phyloP scores from a whole-genome alignment of 2,113 vertebrate genomes.

The Colinus virginianus region DNA sequence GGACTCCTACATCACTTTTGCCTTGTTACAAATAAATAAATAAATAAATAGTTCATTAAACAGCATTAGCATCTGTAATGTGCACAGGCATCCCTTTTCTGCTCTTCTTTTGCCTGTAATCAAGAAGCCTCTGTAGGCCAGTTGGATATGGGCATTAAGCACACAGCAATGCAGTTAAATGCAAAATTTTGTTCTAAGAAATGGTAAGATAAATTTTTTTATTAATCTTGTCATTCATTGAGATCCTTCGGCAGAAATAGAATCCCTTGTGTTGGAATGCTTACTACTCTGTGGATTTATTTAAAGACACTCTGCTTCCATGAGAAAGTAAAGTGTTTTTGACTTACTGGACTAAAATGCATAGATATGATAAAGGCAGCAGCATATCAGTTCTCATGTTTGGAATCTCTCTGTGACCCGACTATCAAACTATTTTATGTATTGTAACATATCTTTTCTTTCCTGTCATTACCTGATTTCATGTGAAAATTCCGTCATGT shows the following conservation, averaged over 20 bases:
- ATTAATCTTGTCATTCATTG: not conserved
- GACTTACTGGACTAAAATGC: not conserved
- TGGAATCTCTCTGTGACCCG: slow-evolving; percentile 28
- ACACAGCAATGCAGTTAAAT: not conserved
- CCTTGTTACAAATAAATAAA: not conserved
- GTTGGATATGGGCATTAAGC: not conserved
- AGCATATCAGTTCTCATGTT: not conserved
- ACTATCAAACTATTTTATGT: slow-evolving; percentile 4
- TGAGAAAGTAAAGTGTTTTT: not conserved
- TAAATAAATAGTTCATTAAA: not conserved
- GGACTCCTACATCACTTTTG: not conserved
- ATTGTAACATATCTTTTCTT: slow-evolving; percentile 60
- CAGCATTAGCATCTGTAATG: slow-evolving; percentile 7
- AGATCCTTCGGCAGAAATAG: not conserved
- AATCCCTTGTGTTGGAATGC: not conserved
- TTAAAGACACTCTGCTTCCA: not conserved
- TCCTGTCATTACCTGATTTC: slow-evolving; percentile 72
- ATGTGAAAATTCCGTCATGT: slow-evolving; percentile 66
- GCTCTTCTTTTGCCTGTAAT: not conserved
- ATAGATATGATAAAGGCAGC: not conserved
- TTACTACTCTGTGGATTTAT: not conserved
- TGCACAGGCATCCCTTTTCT: not conserved
- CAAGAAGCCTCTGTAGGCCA: not conserved
- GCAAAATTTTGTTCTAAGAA: not conserved
- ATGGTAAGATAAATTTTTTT: not conserved